Base-by-base conservation (phyloP, 2,888 invertebrate species). In the Ectemnius cavifrons region DNA sequence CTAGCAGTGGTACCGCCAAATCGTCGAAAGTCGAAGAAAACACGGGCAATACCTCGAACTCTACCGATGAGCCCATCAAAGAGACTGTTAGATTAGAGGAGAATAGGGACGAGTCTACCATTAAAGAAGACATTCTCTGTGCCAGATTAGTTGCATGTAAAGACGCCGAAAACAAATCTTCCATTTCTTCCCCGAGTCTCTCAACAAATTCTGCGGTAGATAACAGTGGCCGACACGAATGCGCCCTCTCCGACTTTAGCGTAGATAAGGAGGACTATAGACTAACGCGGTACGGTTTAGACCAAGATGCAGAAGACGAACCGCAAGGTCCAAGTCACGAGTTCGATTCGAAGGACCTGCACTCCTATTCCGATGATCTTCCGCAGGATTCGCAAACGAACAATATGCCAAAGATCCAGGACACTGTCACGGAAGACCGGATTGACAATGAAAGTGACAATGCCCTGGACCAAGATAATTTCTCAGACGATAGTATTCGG, bases 241-340 rank as follows among this genome's bases (percentile, higher is more conserved):
- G 80, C 58, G 82, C 80, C 1, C 61, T 82, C n/a, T 82, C 82
- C 5, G 82, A 82, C 63, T 82, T 83, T 46, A 80, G 75, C 61
- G 73, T 80, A 37, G 83, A 83, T 37, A 80, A 77, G 20, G 80
- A 80, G 67, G 77, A 82, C 28, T 83, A 83, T 47, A 78, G 76
- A 45, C 64, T 83, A 6, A 79, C 73, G 23, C 71, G 80, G 20
- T 80, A 77, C 27, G 74, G 71, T 5, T 65, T 73, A n/a, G 71
- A 80, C 37, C 67, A 63, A 13, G 27, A 63, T 5, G 64, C 20
- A 46, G 77, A 78, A 20, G 77, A 72, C 56, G 67, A 77, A 14
- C 4, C 18, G n/a, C 67, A 52, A 4, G 63, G 63, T 13, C 20
- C 8, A 14, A 16, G 11, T 18, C 23, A 71, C 8, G 67, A 66